Base-by-base conservation (phyloP, 2,888 invertebrate species). In the Lagria hirta region DNA sequence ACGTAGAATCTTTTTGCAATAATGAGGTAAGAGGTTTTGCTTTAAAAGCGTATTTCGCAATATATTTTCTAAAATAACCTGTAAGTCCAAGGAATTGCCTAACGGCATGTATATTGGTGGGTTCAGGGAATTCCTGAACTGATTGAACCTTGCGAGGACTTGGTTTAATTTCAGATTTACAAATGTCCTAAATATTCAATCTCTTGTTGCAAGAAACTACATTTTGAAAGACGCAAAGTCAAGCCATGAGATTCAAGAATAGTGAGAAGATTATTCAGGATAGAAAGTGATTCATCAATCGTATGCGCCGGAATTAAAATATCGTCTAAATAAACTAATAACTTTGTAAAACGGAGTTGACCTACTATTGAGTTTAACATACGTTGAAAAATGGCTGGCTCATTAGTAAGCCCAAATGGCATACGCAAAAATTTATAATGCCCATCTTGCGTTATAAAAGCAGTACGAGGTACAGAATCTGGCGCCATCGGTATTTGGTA, bases 381-480 rank as follows among this genome's bases (percentile, higher is more conserved):
- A 11, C 60, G 42, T 36, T 64, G 62, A 46, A 66, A 70, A 4
- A 58, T 59, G 16, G 52, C 49, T 2, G 63, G 63, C 1, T 64
- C 62, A 28, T n/a, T n/a, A n/a, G 20, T 6, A 50, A 43, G 8
- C n/a, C 47, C 48, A 30, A 49, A 48, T 6, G 48, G 46, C 10
- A 32, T 66, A 30, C 52, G 35, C 2, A 48, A 34, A 29, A 58
- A 64, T 51, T 68, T 58, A 29, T 53, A 68, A 3, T 63, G 44
- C 4, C 62, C 62, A 14, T 59, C 60, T 1, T 56, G 59, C 3
- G 63, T 67, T 2, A 55, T 49, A 16, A 65, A 61, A 1, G 58
- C 62, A 0, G 64, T 67, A 14, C 56, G 59, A 3, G 43, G 44
- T 3, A 55, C 54, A 18, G 57, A 60, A 3, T 55, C 47, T 10